Percentiles rank a stretch among this genome's conserved stretches.
These are phyloP conservation scores for Scatophagus argus DNA, from an alignment of 2,113 vertebrate genomes.

Conservation along the genomic window DNA sequence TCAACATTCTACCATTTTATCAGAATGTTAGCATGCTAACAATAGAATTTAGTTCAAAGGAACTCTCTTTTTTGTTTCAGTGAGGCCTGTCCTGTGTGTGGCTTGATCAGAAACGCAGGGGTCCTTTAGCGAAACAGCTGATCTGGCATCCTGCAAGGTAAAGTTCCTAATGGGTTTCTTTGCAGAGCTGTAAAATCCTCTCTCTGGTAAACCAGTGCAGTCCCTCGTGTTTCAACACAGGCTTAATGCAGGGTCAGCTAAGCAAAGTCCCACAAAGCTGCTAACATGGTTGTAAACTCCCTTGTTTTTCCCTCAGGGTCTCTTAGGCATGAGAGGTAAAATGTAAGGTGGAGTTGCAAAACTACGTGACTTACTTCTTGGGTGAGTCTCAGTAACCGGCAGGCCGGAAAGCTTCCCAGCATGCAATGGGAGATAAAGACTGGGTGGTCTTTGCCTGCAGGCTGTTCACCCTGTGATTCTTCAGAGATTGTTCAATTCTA, in stretches of 20 bases:
- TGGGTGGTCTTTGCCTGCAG: slow-evolving; percentile 44
- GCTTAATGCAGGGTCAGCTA: not conserved
- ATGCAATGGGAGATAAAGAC: slow-evolving; percentile 38
- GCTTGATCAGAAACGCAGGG: not conserved
- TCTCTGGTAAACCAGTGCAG: not conserved
- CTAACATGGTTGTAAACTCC: not conserved
- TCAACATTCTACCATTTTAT: not conserved
- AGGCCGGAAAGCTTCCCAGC: slow-evolving; percentile 37
- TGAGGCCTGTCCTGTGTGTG: too few species aligned
- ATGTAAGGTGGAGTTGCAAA: not conserved
- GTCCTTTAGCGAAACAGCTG: too few species aligned
- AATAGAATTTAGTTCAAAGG: not conserved
- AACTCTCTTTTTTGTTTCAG: not conserved
- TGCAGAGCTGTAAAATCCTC: too few species aligned
- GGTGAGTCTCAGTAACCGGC: not conserved
- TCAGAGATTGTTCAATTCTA: slow-evolving; percentile 32
- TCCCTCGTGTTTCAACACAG: not conserved
- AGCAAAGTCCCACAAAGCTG: not conserved
- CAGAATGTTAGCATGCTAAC: not conserved
- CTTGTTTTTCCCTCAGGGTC: not conserved
- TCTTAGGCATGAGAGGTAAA: slow-evolving; percentile 2
- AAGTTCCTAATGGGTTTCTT: too few species aligned
- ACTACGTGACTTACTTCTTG: slow-evolving; percentile 10
- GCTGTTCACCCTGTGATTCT: slow-evolving; percentile 33
- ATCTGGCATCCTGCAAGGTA: too few species aligned